Percentiles rank a stretch among this genome's conserved stretches.
Conservation (phyloP, 2,113 vertebrate species). For the Formicarius rufipectus region DNA sequence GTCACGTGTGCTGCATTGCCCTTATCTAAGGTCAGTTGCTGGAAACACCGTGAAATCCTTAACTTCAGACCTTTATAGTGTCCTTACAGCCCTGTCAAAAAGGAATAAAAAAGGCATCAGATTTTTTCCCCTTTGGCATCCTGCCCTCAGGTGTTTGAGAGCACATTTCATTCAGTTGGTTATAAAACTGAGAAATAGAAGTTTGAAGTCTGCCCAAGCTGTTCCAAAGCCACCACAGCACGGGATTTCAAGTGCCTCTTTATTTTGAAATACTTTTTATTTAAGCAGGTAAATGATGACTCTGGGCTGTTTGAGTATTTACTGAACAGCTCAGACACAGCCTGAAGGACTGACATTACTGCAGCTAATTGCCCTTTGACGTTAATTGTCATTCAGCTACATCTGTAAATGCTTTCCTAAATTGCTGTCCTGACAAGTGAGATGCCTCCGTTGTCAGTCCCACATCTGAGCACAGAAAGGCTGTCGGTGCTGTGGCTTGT, state of each 20-base stretch:
- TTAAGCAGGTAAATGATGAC: background rate
- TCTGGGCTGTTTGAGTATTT: background rate
- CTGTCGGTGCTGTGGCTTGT: background rate
- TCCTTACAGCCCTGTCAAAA: background rate
- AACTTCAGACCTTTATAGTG: background rate
- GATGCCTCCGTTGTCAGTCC: background rate
- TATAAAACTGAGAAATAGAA: background rate
- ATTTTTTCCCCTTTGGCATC: background rate
- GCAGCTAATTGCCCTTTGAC: background rate
- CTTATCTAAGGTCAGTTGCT: background rate
- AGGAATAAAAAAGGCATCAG: background rate
- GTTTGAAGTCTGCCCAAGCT: background rate
- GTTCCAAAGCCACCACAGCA: background rate
- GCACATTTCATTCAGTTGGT: background rate
- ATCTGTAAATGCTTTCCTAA: slow-evolving; percentile 1
- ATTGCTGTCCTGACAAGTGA: slow-evolving; percentile 30
- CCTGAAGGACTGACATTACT: background rate
- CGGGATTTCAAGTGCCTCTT: background rate
- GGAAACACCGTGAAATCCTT: background rate
- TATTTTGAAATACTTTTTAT: background rate
- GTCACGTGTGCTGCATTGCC: background rate
- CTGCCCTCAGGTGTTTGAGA: background rate
- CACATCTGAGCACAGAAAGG: background rate
- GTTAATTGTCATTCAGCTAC: background rate
- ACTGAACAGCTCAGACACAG: background rate